Base-by-base conservation (phyloP, 2,888 invertebrate genomes). In the Drosophila kokeensis region DNA sequence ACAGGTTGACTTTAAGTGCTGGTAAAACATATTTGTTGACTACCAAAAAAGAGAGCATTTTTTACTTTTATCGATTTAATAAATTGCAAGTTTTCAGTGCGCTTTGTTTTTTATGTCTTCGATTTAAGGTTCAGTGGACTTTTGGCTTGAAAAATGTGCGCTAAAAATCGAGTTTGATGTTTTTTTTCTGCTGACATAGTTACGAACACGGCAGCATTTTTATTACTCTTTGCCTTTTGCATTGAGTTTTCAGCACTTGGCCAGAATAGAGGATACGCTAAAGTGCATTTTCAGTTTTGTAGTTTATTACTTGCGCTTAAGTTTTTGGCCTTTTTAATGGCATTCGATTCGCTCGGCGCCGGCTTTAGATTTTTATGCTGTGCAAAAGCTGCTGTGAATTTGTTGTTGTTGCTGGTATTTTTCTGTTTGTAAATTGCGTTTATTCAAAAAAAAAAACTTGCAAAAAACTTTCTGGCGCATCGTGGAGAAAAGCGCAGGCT, bases 261-360 rank as follows among this genome's bases (percentile, higher is more conserved):
- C 57, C 11, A 27, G 71, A 54, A 58, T 40, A 30, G 24, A 53
- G 49, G 57, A 61, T 40, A 38, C 32, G 49, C 53, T 53, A 61
- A 73, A 77, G 70, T 82, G 84, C 69, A 82, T 88, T 86, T 86
- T 67, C 79, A 76, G 81, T 62, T 81, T 68, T 68, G 69, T 81
- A 75, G 73, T 88, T 87, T 87, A 88, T 88, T 86, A 86, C 84
- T 77, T 84, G 72, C 66, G 68, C 69, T 84, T 75, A 72, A 81
- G 79, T 81, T 87, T 71, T 62, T 58, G 49, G 57, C 57, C 49
- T 57, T 66, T 71, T 73, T 67, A 66, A 66, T 75, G 60, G 54
- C 53, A 60, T 50, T 69, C 66, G 53, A 67, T 69, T 57, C 55
- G 58, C 55, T 29, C 29, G 62, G 57, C 74, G 76, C 48, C 62